These are phyloP conservation scores for Anableps anableps DNA, from an alignment of 2,797 vertebrate genomes.

Conservation along the genomic window DNA sequence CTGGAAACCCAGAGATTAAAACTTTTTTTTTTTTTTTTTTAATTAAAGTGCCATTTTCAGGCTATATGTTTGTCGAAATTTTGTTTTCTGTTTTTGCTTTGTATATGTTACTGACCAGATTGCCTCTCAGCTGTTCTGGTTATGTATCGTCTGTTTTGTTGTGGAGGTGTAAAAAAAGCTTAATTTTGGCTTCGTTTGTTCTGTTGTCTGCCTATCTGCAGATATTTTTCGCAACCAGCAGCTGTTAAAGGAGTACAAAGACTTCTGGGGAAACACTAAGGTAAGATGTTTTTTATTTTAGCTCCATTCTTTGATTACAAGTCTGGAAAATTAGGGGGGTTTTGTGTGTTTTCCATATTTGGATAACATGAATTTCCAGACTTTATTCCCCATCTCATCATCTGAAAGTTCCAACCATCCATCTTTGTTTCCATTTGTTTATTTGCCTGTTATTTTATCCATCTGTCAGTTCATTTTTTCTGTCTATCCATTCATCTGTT, in stretches of 20 bases:
- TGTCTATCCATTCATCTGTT: not conserved
- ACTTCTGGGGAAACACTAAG: constrained; percentile 98
- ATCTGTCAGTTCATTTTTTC: not conserved
- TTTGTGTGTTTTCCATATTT: not conserved
- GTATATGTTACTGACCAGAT: not conserved
- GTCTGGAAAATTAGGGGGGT: not conserved
- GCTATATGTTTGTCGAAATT: not conserved
- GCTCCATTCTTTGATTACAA: not conserved
- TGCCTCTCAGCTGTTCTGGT: not conserved
- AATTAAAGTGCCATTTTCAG: not conserved
- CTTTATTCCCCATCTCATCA: not conserved
- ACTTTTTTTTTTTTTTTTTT: not conserved
- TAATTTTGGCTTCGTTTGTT: not conserved
- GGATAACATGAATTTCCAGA: not conserved
- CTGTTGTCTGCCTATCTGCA: constrained; percentile 56
- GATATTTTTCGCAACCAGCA: constrained; percentile 94
- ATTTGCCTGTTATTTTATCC: not conserved
- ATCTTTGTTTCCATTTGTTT: not conserved
- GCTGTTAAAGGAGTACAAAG: constrained; percentile 93
- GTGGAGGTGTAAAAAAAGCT: accelerated
- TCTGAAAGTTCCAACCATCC: not conserved
- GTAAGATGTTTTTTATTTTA: constrained; percentile 65
- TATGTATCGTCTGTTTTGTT: not conserved
- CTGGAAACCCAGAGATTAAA: not conserved
- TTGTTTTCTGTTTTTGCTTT: not conserved